These are phyloP conservation scores for Caradrina clavipalpis DNA, from an alignment of 2,888 invertebrate species.

Conservation along the genomic window DNA sequence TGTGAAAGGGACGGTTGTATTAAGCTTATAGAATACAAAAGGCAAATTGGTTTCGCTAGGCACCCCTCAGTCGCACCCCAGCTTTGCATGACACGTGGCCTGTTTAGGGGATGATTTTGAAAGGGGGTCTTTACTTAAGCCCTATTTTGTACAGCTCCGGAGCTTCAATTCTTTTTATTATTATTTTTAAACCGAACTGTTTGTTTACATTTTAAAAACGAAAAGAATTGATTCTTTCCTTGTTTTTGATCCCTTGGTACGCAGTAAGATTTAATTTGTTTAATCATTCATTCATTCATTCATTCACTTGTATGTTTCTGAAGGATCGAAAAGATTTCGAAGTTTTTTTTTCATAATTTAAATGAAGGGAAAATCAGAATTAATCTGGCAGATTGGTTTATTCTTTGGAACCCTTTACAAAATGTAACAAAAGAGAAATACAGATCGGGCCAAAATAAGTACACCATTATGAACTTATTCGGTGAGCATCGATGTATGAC, in stretches of 20 bases:
- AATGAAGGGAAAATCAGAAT: slow-evolving; percentile 1
- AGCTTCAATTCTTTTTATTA: slow-evolving; percentile 52
- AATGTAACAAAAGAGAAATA: slow-evolving; percentile 31
- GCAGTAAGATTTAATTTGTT: slow-evolving; percentile 10
- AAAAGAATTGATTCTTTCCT: neutral
- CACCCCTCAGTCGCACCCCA: slow-evolving; percentile 80
- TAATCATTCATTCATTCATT: slow-evolving; percentile 16
- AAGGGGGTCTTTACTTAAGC: slow-evolving; percentile 68
- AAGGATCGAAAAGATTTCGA: neutral
- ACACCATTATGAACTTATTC: slow-evolving; percentile 42
- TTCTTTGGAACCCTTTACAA: slow-evolving; percentile 15
- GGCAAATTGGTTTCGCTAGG: slow-evolving; percentile 83
- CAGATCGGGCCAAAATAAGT: slow-evolving; percentile 28
- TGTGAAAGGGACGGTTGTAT: slow-evolving; percentile 68
- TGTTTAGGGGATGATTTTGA: slow-evolving; percentile 77
- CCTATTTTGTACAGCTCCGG: slow-evolving; percentile 56
- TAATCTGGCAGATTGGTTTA: neutral
- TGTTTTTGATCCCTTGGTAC: slow-evolving; percentile 1
- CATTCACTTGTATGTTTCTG: neutral
- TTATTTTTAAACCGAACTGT: slow-evolving; percentile 35
- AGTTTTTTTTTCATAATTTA: neutral
- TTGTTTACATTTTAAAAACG: slow-evolving; percentile 25
- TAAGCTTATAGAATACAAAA: slow-evolving; percentile 79
- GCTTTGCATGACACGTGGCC: slow-evolving; percentile 85
- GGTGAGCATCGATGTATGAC: slow-evolving; percentile 46